These are phyloP conservation scores for Suricata suricatta DNA, from an alignment of 2,113 vertebrate species.

Conservation along the genomic window DNA sequence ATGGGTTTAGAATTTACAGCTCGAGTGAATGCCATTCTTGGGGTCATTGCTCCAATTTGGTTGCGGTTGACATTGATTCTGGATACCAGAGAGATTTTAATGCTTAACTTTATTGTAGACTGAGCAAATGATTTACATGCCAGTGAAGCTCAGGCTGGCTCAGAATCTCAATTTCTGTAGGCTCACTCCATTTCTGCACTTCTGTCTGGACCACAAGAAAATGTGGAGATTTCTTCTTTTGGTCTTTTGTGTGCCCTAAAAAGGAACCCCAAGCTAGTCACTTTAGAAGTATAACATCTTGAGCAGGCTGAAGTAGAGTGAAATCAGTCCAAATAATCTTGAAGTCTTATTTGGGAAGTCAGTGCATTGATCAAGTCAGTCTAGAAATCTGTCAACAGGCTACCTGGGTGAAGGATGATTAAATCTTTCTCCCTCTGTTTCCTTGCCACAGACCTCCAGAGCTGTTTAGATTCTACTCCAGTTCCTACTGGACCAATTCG, in stretches of 20 bases:
- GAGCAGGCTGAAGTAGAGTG: background rate
- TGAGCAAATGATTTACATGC: background rate
- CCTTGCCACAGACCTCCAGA: constrained; percentile 54
- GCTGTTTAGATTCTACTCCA: constrained; percentile 43
- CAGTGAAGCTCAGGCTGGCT: background rate
- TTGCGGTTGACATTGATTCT: background rate
- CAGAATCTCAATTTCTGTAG: background rate
- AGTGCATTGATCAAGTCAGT: background rate
- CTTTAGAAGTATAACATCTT: background rate
- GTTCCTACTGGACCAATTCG: constrained; percentile 61
- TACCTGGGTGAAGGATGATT: background rate
- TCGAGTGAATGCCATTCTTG: background rate
- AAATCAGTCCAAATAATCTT: constrained; percentile 26
- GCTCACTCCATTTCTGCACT: background rate
- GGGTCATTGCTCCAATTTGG: background rate
- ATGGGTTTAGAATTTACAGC: constrained; percentile 42
- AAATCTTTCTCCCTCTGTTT: background rate
- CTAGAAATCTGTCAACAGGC: constrained; percentile 35
- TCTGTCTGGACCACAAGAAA: background rate
- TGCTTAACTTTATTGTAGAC: background rate
- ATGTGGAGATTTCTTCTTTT: background rate
- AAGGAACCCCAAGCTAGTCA: background rate
- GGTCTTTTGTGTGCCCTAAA: background rate
- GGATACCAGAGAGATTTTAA: constrained; percentile 7
- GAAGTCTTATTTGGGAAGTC: constrained; percentile 48